Conservation (phyloP, 2,888 invertebrate species). For the Mythimna lalbum region DNA sequence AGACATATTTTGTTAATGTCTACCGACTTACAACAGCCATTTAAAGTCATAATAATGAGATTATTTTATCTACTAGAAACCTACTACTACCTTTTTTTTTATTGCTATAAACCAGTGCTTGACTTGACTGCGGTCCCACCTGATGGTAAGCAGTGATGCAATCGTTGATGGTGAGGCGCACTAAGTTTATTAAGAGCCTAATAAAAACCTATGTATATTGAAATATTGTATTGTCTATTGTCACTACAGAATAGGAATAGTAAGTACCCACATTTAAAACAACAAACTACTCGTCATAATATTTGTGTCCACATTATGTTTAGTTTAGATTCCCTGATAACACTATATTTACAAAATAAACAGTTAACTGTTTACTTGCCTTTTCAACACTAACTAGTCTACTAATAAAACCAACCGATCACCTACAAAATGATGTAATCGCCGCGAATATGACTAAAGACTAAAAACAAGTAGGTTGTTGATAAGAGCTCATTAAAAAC, state of each 20-base stretch:
- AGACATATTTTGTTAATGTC: background rate
- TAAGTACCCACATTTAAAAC: conserved; percentile 22
- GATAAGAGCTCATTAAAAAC: conserved; percentile 54
- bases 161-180: no score
- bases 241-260: conserved; percentile 5
- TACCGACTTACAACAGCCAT: background rate
- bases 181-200: no score
- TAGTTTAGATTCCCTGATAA: conserved; percentile 41
- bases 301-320: conserved; percentile 31
- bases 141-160: no score
- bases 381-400: conserved; percentile 7
- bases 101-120: no score
- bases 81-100: no score
- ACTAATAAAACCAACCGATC: conserved; percentile 6
- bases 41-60: background rate
- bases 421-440: conserved; percentile 56
- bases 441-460: conserved; percentile 36
- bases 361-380: conserved; percentile 27
- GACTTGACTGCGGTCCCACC: no score
- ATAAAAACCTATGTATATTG: no score
- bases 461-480: conserved; percentile 41
- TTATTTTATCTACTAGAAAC: background rate
- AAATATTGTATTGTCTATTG: background rate
- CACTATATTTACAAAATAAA: conserved; percentile 44
- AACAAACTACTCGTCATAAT: conserved; percentile 8